These are phyloP conservation scores for Dendrocincla fuliginosa DNA, from an alignment of 2,797 vertebrate species.

Conservation along the genomic window DNA sequence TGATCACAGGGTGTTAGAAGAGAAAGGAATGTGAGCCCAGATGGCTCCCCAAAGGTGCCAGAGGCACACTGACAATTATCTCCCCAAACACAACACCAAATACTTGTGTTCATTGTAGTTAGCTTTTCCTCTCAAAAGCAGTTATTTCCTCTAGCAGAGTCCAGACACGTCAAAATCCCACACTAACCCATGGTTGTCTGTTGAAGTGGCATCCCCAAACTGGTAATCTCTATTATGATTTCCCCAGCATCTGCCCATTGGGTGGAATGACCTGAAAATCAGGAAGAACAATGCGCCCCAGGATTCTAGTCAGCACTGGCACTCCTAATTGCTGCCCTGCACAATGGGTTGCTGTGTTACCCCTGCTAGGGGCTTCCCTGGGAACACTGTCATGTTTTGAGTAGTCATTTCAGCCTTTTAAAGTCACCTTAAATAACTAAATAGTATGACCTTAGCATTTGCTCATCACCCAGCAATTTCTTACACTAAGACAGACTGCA, in stretches of 20 bases:
- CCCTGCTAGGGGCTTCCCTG: constrained; percentile 11
- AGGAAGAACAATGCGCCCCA: constrained; percentile 21
- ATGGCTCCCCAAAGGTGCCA: neutral
- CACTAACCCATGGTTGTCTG: neutral
- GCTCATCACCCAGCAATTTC: neutral
- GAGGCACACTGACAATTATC: constrained; percentile 11
- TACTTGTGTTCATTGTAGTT: neutral
- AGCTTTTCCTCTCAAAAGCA: neutral
- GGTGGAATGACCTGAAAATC: constrained; percentile 63
- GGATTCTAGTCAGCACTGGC: constrained; percentile 6
- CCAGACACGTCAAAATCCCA: neutral
- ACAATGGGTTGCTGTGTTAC: constrained; percentile 47
- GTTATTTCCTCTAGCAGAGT: neutral
- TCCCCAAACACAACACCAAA: neutral
- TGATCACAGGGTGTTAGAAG: constrained; percentile 37
- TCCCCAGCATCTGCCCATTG: constrained; percentile 27
- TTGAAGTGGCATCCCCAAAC: neutral
- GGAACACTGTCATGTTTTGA: constrained; percentile 27
- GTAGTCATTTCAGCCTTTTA: neutral
- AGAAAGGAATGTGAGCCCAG: neutral
- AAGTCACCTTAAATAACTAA: constrained; percentile 49
- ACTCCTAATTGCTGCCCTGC: constrained; percentile 37
- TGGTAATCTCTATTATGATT: constrained; percentile 39
- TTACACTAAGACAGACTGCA: neutral
- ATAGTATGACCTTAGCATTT: neutral